A percentile compares a stretch with the other conserved stretches of the same genome.
Evolutionary conservation across 2,113 vertebrate genomes (phyloP).

Genomic region (Pedionomus torquatus): DNA sequence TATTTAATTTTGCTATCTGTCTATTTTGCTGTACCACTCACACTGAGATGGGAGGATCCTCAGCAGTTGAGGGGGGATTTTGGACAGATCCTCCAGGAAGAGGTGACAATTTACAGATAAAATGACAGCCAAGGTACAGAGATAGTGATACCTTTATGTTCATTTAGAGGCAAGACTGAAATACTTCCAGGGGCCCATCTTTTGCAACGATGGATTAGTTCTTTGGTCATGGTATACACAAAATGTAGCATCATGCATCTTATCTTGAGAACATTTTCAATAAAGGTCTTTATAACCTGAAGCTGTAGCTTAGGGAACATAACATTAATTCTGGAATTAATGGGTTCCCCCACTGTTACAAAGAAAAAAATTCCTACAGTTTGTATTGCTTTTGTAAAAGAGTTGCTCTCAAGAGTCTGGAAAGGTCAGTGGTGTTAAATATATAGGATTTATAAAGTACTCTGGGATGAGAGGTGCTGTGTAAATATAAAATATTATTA

Average conservation of each 20-base stretch:
- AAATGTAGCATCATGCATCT: not conserved
- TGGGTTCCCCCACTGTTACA: not conserved
- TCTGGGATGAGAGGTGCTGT: not conserved
- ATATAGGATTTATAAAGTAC: constrained; percentile 43
- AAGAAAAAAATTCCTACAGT: not conserved
- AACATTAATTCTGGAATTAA: constrained; percentile 3
- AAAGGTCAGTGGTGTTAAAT: constrained; percentile 38
- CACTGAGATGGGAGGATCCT: not conserved
- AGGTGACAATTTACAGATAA: not conserved
- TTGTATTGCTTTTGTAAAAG: constrained; percentile 6
- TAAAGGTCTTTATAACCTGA: not conserved
- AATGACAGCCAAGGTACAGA: not conserved
- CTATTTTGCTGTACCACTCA: not conserved
- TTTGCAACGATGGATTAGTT: not conserved
- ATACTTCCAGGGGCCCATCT: not conserved
- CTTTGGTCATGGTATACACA: not conserved
- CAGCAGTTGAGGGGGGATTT: not conserved
- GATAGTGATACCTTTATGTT: not conserved
- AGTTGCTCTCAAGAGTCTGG: not conserved
- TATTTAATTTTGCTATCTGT: not conserved
- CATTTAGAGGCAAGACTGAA: not conserved
- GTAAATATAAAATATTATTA: constrained; percentile 26
- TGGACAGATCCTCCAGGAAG: not conserved
- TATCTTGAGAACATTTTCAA: not conserved
- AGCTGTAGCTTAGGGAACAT: not conserved